Percentiles rank a stretch among this genome's conserved stretches.
Conservation (phyloP, 1,140 invertebrate species). For the Brachionus angularis region DNA sequence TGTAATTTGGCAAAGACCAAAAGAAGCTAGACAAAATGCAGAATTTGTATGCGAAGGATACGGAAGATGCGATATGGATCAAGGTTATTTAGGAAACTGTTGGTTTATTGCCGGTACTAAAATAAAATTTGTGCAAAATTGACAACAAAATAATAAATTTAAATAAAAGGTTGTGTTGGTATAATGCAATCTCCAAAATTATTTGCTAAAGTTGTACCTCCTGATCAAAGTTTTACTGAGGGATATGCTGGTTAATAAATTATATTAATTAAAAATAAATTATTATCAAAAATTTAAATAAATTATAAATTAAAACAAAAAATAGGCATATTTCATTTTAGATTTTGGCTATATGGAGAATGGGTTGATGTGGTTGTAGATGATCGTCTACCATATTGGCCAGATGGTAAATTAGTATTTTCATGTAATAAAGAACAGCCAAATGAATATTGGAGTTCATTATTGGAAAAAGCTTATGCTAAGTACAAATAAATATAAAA, state of each 20-base stretch:
- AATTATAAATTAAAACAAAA: not conserved
- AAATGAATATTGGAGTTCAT: slow-evolving; percentile 74
- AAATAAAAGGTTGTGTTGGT: slow-evolving; percentile 66
- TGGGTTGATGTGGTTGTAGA: slow-evolving; percentile 74
- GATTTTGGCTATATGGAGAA: slow-evolving; percentile 72
- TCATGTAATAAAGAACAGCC: slow-evolving; percentile 66
- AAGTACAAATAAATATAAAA: slow-evolving; percentile 53
- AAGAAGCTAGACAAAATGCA: slow-evolving; percentile 50
- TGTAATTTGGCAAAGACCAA: not conserved
- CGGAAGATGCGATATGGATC: slow-evolving; percentile 64
- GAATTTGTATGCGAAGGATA: slow-evolving; percentile 50
- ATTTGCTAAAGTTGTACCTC: slow-evolving; percentile 66
- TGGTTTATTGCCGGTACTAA: slow-evolving; percentile 63
- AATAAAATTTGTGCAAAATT: not conserved
- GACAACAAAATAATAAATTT: slow-evolving; percentile 28
- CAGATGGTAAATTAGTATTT: slow-evolving; percentile 66
- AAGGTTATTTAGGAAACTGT: slow-evolving; percentile 65
- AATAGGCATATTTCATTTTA: slow-evolving; percentile 65
- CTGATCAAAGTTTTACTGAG: slow-evolving; percentile 67
- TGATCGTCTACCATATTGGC: slow-evolving; percentile 67
- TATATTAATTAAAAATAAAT: no score
- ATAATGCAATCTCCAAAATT: slow-evolving; percentile 66
- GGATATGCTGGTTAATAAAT: slow-evolving; percentile 53
- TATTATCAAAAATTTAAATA: not conserved
- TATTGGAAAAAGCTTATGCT: slow-evolving; percentile 72